Evolutionary conservation across 1,140 invertebrate genomes (phyloP), one percentile per base, ranked within the genome.

Genomic region (Papilio glaucus): DNA sequence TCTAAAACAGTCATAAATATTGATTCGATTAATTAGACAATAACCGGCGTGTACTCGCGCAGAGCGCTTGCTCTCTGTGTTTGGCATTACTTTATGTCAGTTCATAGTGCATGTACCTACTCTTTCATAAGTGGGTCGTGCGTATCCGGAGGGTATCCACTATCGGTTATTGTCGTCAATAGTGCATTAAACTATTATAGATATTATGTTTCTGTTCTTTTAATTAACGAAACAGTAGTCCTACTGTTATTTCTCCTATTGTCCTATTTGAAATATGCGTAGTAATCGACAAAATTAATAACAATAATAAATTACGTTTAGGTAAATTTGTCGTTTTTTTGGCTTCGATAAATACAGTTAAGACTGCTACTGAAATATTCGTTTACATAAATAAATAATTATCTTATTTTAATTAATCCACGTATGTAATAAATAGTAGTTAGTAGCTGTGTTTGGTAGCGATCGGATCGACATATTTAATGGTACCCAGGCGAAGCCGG

Each of bases 101-200:
- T 72, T 71, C 72, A 61, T 72, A 45, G 37, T 18, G 18, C 5
- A 33, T 15, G 62, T 65, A 65, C 29, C 2, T 72, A 53, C 75
- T 57, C 70, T 67, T 37, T 79, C 65, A 62, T 73, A 90, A 87
- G 77, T 90, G 75, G 88, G 88, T 84, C 87, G 85, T 83, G 80
- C 82, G 88, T 90, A 87, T 90, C 88, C 86, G 88, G 86, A 86
- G 84, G 82, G 78, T 73, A 75, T n/a, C n/a, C 74, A 69, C 79
- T 86, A 88, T 88, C 82, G 76, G 70, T 71, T 69, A 69, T 84
- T 76, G 77, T 79, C 80, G 75, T 79, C 75, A 79, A 86, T 85
- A 81, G 75, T 80, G 85, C 81, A 84, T 86, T 83, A 78, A 85
- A 85, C 75, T 80, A 75, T 82, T 84, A 82, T 78, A 77, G 71